Evolutionary conservation across 64 coral and sea anemone genomes (phyloP), one percentile per base, ranked within the genome.

Genomic region (Montipora sp.): DNA sequence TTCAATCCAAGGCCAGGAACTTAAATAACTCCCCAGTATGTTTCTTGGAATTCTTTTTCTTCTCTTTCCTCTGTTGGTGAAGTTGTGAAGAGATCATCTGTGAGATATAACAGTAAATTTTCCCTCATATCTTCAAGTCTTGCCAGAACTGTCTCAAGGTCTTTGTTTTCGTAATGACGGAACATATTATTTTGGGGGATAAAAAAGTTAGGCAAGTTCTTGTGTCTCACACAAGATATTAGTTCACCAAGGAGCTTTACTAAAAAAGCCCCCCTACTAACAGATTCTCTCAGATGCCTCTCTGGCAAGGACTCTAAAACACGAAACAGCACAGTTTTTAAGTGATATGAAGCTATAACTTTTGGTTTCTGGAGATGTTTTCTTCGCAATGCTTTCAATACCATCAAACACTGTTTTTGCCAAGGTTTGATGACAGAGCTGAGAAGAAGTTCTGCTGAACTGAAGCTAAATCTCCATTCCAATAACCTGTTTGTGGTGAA

Each of bases 181-280:
- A 83, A 83, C 81, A 83, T 83, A 61, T 83, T 83, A 68, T 83
- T 83, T 46, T 83, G 58, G n/a, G 81, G 81, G 3, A 83, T 83
- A 47, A 83, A 83, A 83, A 68, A 83, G 27, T 83, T 36, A 61
- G 81, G 81, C 61, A 83, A 69, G 43, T 68, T 68, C 65, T 68
- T 83, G 27, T 7, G 15, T 19, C n/a, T 67, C 57, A 83, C 23
- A 68, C 81, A 83, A 1, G 14, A 83, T 46, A 83, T 48, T 0
- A 83, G 59, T 83, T 83, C 5, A 68, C 46, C 59, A n/a, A 83
- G 59, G 47, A 83, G 81, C 14, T 15, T 83, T 68, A 46, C 5
- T 48, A 83, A 19, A 12, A 83, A 83, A 6, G 43, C 3, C 19
- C 27, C 61, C 66, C 59, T 23, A 68, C 43, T 47, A 3, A 63